A percentile compares a stretch with the other conserved stretches of the same genome.
Evolutionary conservation across 2,888 invertebrate species (phyloP).

Genomic region (Alloplasta piceator): DNA sequence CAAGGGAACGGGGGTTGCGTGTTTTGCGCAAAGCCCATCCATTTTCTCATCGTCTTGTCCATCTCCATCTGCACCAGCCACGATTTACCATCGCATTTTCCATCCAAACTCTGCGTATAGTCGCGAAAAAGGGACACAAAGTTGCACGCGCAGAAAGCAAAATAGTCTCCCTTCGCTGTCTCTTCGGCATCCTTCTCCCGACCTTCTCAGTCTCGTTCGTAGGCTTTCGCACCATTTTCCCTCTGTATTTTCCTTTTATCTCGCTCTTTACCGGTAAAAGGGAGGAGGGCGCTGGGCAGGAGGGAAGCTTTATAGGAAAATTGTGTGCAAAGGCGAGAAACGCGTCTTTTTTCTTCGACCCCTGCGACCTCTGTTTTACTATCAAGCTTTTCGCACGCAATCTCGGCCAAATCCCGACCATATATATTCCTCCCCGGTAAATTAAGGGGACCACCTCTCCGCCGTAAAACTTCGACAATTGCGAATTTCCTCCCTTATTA

Average conservation of each 20-base stretch:
- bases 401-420: slow-evolving; percentile 28
- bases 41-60: background rate
- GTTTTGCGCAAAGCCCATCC: slow-evolving; percentile 43
- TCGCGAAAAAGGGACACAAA: too few species aligned
- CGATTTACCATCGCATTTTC: too few species aligned
- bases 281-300: background rate
- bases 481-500: background rate
- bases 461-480: background rate
- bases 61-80: background rate
- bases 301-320: slow-evolving; percentile 2
- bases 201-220: slow-evolving; percentile 19
- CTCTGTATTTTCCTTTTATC: slow-evolving; percentile 30
- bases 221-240: background rate
- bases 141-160: background rate
- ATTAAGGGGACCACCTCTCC: slow-evolving; percentile 24
- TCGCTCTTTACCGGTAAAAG: slow-evolving; percentile 27
- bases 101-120: too few species aligned
- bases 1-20: slow-evolving; percentile 45
- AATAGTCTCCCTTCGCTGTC: slow-evolving; percentile 23
- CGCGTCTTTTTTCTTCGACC: slow-evolving; percentile 13
- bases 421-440: slow-evolving; percentile 20
- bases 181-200: slow-evolving; percentile 8
- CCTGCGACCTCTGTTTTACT: background rate
- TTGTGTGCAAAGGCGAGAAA: slow-evolving; percentile 20
- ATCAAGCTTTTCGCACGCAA: slow-evolving; percentile 41